These are phyloP conservation scores for Tor tambroides DNA, from an alignment of 2,113 vertebrate genomes.

Conservation along the genomic window DNA sequence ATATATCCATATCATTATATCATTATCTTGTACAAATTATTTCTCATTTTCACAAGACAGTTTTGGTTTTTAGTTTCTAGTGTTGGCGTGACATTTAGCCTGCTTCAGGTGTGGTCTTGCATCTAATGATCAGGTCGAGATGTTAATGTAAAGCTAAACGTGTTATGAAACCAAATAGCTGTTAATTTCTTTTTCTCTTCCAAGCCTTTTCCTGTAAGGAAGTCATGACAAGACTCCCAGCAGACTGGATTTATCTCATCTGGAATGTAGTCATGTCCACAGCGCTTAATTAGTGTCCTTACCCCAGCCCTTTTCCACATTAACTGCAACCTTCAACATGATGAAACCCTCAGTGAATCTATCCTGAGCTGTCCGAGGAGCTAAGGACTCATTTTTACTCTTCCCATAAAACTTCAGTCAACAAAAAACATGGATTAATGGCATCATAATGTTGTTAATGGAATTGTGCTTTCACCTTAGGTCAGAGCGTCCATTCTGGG, in stretches of 20 bases:
- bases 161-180: not conserved
- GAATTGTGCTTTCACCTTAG: slow-evolving; percentile 27
- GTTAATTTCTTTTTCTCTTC: slow-evolving; percentile 1
- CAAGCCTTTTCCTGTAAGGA: not conserved
- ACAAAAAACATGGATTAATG: slow-evolving; percentile 6
- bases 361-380: slow-evolving; percentile 13
- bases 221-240: slow-evolving; percentile 11
- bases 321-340: not conserved
- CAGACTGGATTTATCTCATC: slow-evolving; percentile 8
- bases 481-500: slow-evolving; percentile 27
- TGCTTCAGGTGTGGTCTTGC: not conserved
- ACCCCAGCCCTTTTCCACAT: slow-evolving; percentile 9
- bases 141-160: not conserved
- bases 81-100: not conserved
- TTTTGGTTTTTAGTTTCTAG: not conserved
- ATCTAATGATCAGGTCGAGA: not conserved
- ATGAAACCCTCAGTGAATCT: slow-evolving; percentile 4
- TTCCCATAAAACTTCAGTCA: not conserved
- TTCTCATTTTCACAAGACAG: not conserved
- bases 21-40: not conserved
- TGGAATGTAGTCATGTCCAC: slow-evolving; percentile 32
- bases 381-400: slow-evolving; percentile 13
- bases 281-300: slow-evolving; percentile 38
- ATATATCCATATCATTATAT: no score
- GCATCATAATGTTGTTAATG: slow-evolving; percentile 12